Evolutionary conservation across 1,140 invertebrate genomes (phyloP).

Genomic region (Coboldia fuscipes): DNA sequence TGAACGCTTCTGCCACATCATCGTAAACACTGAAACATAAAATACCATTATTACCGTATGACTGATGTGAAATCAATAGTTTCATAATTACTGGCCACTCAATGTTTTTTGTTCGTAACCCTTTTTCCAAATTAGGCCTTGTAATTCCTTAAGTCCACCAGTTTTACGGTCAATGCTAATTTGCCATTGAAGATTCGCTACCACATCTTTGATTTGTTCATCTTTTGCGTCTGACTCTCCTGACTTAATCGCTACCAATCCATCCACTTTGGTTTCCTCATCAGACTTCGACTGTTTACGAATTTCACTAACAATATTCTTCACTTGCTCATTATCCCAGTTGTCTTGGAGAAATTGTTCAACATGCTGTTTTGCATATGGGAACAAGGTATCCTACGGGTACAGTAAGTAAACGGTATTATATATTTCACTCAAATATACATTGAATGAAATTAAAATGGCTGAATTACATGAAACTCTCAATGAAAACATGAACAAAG

Average conservation of each 20-base stretch:
- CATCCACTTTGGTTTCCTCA: conserved; percentile 28
- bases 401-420: conserved; percentile 3
- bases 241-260: conserved; percentile 21
- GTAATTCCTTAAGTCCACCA: conserved; percentile 60
- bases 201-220: conserved; percentile 32
- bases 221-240: conserved; percentile 21
- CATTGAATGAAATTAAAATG: not conserved
- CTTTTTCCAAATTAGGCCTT: conserved; percentile 71
- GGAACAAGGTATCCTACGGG: conserved; percentile 57
- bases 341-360: conserved; percentile 45
- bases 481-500: not conserved
- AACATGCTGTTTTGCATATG: conserved; percentile 51
- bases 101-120: conserved; percentile 57
- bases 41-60: conserved; percentile 7
- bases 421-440: not conserved
- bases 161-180: conserved; percentile 65
- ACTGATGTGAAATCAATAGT: not conserved
- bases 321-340: conserved; percentile 44
- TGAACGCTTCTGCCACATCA: conserved; percentile 54
- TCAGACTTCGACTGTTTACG: conserved; percentile 32
- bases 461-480: not conserved
- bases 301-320: conserved; percentile 41
- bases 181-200: conserved; percentile 51
- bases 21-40: conserved; percentile 49
- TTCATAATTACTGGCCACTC: conserved; percentile 66